A percentile compares a stretch with the other conserved stretches of the same genome.
phyloP scores from a whole-genome alignment of 2,888 invertebrate genomes.

The Neoitamus cyanurus region DNA sequence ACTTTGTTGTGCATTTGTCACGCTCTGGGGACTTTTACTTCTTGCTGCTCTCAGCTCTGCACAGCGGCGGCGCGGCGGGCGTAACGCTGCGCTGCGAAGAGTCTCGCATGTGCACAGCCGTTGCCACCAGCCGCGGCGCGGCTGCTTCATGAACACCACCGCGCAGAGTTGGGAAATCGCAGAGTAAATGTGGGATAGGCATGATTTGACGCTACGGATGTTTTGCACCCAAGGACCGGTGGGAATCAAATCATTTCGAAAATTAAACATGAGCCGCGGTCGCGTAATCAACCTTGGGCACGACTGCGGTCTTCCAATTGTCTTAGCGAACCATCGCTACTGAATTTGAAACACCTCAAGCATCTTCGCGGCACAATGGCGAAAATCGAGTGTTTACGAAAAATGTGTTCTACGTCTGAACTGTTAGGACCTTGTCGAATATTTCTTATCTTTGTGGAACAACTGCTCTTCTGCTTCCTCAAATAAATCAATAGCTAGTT shows the following conservation, averaged over 20 bases:
- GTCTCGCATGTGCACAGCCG: neutral
- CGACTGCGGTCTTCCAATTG: neutral
- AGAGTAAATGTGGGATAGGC: slow-evolving; percentile 14
- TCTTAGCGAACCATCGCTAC: neutral
- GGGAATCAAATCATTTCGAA: slow-evolving; percentile 16
- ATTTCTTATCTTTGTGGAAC: too few species aligned
- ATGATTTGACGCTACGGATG: slow-evolving; percentile 16
- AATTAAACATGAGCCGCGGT: slow-evolving; percentile 18
- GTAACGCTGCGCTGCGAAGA: neutral
- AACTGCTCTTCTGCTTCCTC: too few species aligned
- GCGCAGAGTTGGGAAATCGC: slow-evolving; percentile 8
- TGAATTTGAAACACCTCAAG: neutral
- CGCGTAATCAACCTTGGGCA: slow-evolving; percentile 17
- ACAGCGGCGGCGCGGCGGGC: neutral
- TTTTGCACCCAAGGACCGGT: neutral
- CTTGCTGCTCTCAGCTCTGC: neutral
- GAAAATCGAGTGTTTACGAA: too few species aligned
- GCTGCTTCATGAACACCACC: neutral
- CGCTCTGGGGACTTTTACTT: slow-evolving; percentile 48
- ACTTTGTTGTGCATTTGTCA: slow-evolving; percentile 55
- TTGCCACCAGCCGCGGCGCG: neutral
- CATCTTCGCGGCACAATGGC: neutral
- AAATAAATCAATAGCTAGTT: too few species aligned
- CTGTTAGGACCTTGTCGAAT: too few species aligned
- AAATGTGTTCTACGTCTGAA: too few species aligned